phyloP scores from a whole-genome alignment of 1,140 invertebrate species.

The Homalodisca vitripennis region DNA sequence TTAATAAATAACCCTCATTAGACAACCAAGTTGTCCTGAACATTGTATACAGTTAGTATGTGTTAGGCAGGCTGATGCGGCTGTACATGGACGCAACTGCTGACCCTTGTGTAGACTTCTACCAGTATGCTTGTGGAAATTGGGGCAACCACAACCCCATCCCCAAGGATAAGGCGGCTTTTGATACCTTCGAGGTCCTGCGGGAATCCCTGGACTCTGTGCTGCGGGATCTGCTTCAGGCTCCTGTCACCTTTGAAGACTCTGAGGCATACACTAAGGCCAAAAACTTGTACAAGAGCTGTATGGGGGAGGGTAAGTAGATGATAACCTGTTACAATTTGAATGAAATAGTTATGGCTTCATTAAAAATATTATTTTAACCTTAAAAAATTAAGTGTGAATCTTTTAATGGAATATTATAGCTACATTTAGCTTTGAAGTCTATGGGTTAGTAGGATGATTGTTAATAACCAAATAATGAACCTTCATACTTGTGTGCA shows the following conservation, averaged over 20 bases:
- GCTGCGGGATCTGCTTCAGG: constrained; percentile 65
- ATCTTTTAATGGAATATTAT: no score
- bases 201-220: constrained; percentile 71
- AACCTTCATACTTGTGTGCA: no score
- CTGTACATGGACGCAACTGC: constrained; percentile 72
- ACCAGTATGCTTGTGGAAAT: constrained; percentile 85
- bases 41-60: no score
- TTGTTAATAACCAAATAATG: no score
- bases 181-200: constrained; percentile 80
- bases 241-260: constrained; percentile 43
- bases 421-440: no score
- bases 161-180: constrained; percentile 77
- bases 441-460: no score
- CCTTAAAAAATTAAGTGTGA: no score
- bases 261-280: constrained; percentile 65
- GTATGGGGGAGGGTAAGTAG: constrained; percentile 77
- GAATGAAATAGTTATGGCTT: no score
- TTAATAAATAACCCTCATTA: not conserved
- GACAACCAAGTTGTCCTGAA: not conserved
- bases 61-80: constrained; percentile 56
- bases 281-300: constrained; percentile 78
- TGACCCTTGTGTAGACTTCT: constrained; percentile 90
- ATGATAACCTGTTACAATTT: no score
- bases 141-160: constrained; percentile 83
- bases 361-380: no score